Percentiles rank a stretch among this genome's conserved stretches.
Evolutionary conservation across 2,888 invertebrate species (phyloP).

Genomic region (Calliopum simillimum): DNA sequence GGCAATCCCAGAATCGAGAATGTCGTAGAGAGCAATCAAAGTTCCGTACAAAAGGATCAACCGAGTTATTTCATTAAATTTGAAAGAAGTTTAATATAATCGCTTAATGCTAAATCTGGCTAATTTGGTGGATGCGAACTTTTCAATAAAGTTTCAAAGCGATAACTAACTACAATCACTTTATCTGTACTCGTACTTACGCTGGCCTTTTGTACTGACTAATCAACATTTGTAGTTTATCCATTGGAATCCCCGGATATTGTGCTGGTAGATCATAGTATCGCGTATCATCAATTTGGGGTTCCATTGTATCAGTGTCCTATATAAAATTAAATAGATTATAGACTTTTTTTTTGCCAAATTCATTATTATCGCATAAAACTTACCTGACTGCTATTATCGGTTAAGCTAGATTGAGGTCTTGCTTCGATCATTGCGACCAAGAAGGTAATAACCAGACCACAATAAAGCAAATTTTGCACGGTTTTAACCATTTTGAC

Average conservation of each 20-base stretch:
- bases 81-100: too few species aligned
- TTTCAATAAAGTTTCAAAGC: background rate
- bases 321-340: conserved; percentile 27
- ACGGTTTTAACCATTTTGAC: conserved; percentile 53
- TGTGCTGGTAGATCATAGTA: conserved; percentile 60
- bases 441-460: conserved; percentile 48
- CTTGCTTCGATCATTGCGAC: conserved; percentile 52
- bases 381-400: conserved; percentile 51
- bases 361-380: too few species aligned
- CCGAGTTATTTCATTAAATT: too few species aligned
- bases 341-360: background rate
- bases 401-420: conserved; percentile 49
- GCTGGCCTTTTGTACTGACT: conserved; percentile 57
- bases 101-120: too few species aligned
- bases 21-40: too few species aligned
- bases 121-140: too few species aligned
- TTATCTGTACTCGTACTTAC: conserved; percentile 52
- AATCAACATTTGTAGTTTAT: conserved; percentile 61
- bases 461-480: conserved; percentile 52
- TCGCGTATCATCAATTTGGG: conserved; percentile 56
- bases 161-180: background rate
- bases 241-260: conserved; percentile 60
- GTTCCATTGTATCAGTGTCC: conserved; percentile 54
- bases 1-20: too few species aligned
- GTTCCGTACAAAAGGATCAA: too few species aligned